These are phyloP conservation scores for Oncorhynchus mykiss DNA, from an alignment of 2,113 vertebrate species.

Conservation along the genomic window DNA sequence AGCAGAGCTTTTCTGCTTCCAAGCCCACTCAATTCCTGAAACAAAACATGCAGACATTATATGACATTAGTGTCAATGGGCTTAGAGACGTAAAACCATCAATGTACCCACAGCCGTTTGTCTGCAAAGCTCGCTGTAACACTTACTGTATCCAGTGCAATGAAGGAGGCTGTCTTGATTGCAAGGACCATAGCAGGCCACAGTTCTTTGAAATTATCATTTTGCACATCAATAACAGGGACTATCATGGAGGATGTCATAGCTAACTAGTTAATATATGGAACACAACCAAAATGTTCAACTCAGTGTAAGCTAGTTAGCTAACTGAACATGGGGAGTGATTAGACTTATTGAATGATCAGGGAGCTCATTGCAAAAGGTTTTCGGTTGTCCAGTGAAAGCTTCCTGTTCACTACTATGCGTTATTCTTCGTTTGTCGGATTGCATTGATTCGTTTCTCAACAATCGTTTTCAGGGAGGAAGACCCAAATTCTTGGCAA, in stretches of 20 bases:
- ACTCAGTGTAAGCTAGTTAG: no score
- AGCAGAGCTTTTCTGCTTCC: conserved; percentile 87
- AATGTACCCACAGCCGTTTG: neutral
- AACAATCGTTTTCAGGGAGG: no score
- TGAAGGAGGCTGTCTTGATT: conserved; percentile 84
- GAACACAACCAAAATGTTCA: no score
- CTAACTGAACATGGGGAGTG: no score
- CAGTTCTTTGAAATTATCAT: conserved; percentile 87
- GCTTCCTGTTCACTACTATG: no score
- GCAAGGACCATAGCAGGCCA: conserved; percentile 91
- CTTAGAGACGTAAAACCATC: neutral
- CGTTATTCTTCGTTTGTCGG: no score
- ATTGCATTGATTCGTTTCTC: no score
- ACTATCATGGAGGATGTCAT: conserved; percentile 68
- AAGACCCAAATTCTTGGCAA: neutral
- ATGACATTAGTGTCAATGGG: no score
- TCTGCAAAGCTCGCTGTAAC: neutral
- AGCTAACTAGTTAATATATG: neutral
- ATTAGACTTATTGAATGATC: no score
- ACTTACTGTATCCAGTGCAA: conserved; percentile 91
- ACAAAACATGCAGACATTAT: neutral
- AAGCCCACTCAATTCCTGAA: conserved; percentile 92
- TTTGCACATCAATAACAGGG: conserved; percentile 90
- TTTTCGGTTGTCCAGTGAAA: no score
- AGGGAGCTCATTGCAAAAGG: no score